Percentiles rank a stretch among this genome's conserved stretches.
These are phyloP conservation scores for Drosophila pullipes DNA, from an alignment of 2,888 invertebrate genomes.

Conservation along the genomic window DNA sequence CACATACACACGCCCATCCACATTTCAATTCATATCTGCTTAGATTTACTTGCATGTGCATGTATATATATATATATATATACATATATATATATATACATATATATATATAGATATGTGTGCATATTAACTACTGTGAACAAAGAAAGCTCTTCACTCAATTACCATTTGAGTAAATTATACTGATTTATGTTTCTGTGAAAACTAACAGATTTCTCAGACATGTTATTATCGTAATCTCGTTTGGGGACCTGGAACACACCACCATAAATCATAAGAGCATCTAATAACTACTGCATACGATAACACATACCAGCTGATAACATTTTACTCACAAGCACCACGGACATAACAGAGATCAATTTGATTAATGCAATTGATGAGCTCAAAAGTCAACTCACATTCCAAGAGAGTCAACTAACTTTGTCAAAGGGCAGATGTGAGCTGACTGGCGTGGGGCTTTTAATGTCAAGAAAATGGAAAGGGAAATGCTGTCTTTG, in stretches of 20 bases:
- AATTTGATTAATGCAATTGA: constrained; percentile 33
- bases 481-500: constrained; percentile 1
- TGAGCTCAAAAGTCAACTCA: constrained; percentile 38
- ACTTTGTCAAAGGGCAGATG: constrained; percentile 33
- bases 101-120: not conserved
- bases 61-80: constrained; percentile 1
- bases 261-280: not conserved
- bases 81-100: constrained; percentile 2
- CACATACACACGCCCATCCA: not conserved
- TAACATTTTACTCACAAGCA: constrained; percentile 10
- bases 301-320: constrained; percentile 16
- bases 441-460: constrained; percentile 2
- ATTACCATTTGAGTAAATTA: constrained; percentile 67
- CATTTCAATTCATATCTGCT: not conserved
- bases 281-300: constrained; percentile 1
- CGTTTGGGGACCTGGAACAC: not conserved
- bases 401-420: constrained; percentile 31
- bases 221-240: constrained; percentile 1
- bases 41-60: not conserved
- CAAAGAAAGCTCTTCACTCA: constrained; percentile 49
- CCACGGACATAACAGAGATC: constrained; percentile 15
- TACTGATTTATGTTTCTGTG: constrained; percentile 50
- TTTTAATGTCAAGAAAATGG: constrained; percentile 1
- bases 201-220: constrained; percentile 14
- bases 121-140: constrained; percentile 20